Conservation (phyloP, 2,797 vertebrate species). For the Fratercula arctica region DNA sequence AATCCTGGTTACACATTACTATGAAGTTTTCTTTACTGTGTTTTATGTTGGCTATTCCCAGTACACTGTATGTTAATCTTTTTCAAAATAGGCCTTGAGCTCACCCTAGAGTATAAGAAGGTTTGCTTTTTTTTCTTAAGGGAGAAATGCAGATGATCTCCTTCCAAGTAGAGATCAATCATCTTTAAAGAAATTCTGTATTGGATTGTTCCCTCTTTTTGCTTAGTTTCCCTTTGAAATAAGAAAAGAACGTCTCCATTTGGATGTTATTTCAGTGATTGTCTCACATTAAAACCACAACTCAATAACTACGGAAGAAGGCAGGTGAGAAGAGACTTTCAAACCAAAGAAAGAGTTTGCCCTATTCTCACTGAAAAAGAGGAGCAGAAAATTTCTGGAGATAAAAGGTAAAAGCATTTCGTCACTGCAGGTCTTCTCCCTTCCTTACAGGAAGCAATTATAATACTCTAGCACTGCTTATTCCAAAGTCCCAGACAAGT, state of each 20-base stretch:
- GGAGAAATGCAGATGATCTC: background rate
- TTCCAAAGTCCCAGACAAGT: background rate
- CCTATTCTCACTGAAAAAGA: background rate
- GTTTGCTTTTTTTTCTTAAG: background rate
- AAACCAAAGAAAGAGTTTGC: background rate
- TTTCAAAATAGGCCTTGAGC: background rate
- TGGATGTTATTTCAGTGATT: background rate
- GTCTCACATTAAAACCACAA: background rate
- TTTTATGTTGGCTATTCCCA: background rate
- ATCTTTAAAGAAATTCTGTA: slow-evolving; percentile 33
- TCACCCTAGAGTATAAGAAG: background rate
- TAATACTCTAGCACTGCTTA: background rate
- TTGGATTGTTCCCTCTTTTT: slow-evolving; percentile 41
- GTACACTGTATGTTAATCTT: background rate
- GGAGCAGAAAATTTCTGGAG: background rate
- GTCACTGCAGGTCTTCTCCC: background rate
- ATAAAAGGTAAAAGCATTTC: background rate
- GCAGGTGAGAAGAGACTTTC: background rate
- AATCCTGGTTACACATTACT: background rate
- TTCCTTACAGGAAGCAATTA: background rate
- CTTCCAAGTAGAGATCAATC: slow-evolving; percentile 27
- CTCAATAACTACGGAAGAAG: background rate
- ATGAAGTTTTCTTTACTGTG: background rate
- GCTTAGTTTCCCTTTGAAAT: slow-evolving; percentile 31
- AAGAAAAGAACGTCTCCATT: background rate